A percentile compares a stretch with the other conserved stretches of the same genome.
Conservation (phyloP, 30 jellyfish, hydroid and myxozoan species). For the Aurelia aurita complex sp. Pacific region DNA sequence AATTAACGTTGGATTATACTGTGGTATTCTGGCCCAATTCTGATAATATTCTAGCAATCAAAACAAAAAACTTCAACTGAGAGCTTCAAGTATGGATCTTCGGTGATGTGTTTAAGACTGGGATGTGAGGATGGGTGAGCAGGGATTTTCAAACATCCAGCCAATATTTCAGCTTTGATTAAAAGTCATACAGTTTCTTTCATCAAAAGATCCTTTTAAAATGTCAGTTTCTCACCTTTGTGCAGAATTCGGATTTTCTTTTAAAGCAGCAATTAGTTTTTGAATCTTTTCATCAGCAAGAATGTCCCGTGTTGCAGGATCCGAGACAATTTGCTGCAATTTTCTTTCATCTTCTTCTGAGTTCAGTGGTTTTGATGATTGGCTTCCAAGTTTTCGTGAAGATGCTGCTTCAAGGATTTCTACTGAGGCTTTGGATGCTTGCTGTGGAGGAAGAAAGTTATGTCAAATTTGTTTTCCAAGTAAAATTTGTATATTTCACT, state of each 20-base stretch:
- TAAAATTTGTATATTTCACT: no score
- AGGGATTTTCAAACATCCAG: no score
- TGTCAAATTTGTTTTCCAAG: no score
- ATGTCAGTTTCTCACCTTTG: conserved; percentile 39
- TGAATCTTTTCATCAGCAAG: conserved; percentile 59
- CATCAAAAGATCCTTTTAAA: no score
- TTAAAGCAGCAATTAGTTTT: conserved; percentile 30
- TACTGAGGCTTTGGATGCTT: background rate
- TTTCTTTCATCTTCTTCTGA: conserved; percentile 21
- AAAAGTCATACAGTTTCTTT: no score
- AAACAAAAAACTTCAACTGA: no score
- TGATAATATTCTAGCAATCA: background rate
- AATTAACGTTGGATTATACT: conserved; percentile 18
- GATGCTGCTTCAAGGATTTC: conserved; percentile 24
- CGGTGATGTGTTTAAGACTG: no score
- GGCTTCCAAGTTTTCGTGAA: conserved; percentile 6
- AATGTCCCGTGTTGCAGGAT: conserved; percentile 59
- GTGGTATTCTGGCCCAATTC: conserved; percentile 54
- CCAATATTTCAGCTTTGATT: no score
- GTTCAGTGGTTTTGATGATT: background rate
- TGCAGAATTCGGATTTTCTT: conserved; percentile 45
- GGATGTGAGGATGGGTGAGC: no score
- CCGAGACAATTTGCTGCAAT: conserved; percentile 43
- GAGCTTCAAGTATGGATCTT: no score
- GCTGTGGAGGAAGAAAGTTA: background rate